These are phyloP conservation scores for Epicauta chinensis DNA, from an alignment of 1,140 invertebrate genomes.

Conservation along the genomic window DNA sequence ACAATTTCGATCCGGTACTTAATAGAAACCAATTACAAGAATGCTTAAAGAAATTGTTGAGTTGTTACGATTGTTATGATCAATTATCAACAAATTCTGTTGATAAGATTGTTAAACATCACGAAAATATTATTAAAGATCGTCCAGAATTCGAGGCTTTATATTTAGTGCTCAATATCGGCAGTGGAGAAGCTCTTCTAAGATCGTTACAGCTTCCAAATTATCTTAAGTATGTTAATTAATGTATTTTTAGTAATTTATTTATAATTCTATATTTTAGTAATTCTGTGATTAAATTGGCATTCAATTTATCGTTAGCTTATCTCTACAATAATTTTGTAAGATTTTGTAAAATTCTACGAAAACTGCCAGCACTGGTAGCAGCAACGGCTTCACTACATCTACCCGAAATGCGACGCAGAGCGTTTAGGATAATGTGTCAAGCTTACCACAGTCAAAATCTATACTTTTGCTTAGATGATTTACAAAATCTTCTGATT, in stretches of 20 bases:
- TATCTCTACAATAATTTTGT: conserved; percentile 49
- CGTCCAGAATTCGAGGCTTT: conserved; percentile 48
- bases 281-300: conserved; percentile 18
- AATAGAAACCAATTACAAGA: conserved; percentile 54
- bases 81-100: conserved; percentile 6
- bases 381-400: conserved; percentile 44
- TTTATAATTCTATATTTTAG: conserved; percentile 23
- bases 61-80: conserved; percentile 48
- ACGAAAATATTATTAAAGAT: conserved; percentile 22
- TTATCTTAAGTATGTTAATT: conserved; percentile 35
- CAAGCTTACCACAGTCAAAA: conserved; percentile 50
- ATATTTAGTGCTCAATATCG: conserved; percentile 54
- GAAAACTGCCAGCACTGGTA: conserved; percentile 45
- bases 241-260: not conserved
- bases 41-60: conserved; percentile 50
- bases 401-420: conserved; percentile 47
- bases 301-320: conserved; percentile 44
- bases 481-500: conserved; percentile 37
- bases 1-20: conserved; percentile 51
- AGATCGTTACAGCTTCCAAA: conserved; percentile 44
- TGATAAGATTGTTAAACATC: not conserved
- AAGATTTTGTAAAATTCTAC: conserved; percentile 42
- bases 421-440: conserved; percentile 48
- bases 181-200: conserved; percentile 45
- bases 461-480: conserved; percentile 42